phyloP scores from a whole-genome alignment of 2,113 vertebrate genomes.

The Podarcis cretensis region DNA sequence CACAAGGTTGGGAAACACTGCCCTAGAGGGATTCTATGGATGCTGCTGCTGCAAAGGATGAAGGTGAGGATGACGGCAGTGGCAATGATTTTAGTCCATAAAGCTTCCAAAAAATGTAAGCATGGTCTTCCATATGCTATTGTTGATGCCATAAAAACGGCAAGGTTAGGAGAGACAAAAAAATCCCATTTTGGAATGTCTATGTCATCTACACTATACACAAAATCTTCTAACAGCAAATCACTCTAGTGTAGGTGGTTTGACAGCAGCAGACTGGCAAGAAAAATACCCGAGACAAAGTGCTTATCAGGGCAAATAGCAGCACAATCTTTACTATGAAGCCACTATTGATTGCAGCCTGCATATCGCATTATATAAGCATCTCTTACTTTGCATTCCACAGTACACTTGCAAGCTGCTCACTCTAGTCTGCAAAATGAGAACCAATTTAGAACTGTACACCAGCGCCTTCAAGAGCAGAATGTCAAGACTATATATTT shows the following conservation, averaged over 20 bases:
- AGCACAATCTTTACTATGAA: not conserved
- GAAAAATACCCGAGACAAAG: not conserved
- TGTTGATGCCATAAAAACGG: too few relatives aligned
- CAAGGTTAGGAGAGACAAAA: too few relatives aligned
- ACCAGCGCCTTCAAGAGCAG: not conserved
- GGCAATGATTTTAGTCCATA: too few relatives aligned
- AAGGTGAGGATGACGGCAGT: too few relatives aligned
- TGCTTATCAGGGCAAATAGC: not conserved
- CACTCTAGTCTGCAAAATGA: not conserved
- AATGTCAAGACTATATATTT: not conserved
- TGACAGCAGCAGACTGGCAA: too few relatives aligned
- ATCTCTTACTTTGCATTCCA: not conserved
- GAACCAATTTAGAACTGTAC: not conserved
- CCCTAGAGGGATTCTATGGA: too few relatives aligned
- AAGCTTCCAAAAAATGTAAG: too few relatives aligned
- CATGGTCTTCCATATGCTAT: too few relatives aligned
- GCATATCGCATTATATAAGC: not conserved
- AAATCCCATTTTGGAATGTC: not conserved
- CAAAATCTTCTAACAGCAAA: not conserved
- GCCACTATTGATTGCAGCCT: not conserved
- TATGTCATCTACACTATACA: not conserved
- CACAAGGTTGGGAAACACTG: too few relatives aligned
- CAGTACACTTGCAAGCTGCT: not conserved
- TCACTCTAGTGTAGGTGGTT: too few relatives aligned
- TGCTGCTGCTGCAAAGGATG: too few relatives aligned